phyloP scores from a whole-genome alignment of 2,888 invertebrate genomes.

The Blastobasis lacticolella region DNA sequence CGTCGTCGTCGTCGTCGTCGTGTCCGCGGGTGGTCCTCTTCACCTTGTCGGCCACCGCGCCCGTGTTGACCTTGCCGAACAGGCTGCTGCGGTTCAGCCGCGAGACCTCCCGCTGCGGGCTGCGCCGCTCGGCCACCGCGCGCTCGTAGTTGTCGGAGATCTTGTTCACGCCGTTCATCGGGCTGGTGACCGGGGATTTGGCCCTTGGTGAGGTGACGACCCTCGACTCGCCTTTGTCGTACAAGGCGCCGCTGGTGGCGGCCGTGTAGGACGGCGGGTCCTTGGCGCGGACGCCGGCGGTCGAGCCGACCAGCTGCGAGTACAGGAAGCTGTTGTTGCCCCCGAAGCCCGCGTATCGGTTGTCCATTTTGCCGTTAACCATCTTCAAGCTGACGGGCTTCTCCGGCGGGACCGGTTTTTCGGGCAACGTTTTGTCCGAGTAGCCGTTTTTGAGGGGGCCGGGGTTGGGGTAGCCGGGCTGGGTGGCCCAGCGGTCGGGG shows the following conservation, averaged over 20 bases:
- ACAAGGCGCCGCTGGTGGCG: constrained; percentile 43
- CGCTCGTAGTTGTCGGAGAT: constrained; percentile 68
- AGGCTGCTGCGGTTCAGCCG: constrained; percentile 52
- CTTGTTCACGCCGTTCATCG: constrained; percentile 60
- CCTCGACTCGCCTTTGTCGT: constrained; percentile 35
- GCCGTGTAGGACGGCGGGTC: constrained; percentile 61
- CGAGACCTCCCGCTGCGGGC: constrained; percentile 50
- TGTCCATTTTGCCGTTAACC: constrained; percentile 64
- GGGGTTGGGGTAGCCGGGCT: constrained; percentile 14
- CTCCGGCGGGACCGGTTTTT: constrained; percentile 64
- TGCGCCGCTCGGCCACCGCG: constrained; percentile 58
- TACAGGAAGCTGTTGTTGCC: constrained; percentile 68
- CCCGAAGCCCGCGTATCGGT: constrained; percentile 45
- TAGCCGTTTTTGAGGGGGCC: constrained; percentile 33
- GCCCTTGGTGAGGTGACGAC: constrained; percentile 40
- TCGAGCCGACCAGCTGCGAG: constrained; percentile 49
- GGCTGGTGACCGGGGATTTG: constrained; percentile 48
- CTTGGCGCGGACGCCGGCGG: constrained; percentile 45
- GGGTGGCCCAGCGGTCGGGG: constrained; percentile 39
- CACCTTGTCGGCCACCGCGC: constrained; percentile 53
- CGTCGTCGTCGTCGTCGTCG: constrained; percentile 58
- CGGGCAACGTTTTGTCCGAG: constrained; percentile 45
- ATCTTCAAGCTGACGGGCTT: constrained; percentile 67
- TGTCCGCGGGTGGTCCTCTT: constrained; percentile 27
- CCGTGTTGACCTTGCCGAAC: constrained; percentile 63